A percentile compares a stretch with the other conserved stretches of the same genome.
Evolutionary conservation across 2,888 invertebrate species (phyloP).

Genomic region (Agrypnus murinus): DNA sequence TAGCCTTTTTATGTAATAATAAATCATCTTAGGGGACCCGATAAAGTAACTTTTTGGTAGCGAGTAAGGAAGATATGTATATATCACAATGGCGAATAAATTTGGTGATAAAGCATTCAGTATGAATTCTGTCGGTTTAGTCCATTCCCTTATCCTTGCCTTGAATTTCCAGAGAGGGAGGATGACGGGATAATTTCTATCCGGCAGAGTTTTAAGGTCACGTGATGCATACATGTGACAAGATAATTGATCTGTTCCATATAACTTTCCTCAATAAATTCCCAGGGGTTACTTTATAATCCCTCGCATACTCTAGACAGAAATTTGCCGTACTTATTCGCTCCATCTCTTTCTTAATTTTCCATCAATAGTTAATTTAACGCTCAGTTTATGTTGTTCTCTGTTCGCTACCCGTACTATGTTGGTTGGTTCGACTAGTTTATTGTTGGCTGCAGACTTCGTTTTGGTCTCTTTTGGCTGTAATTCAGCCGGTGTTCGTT

Average conservation of each 20-base stretch:
- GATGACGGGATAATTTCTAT: slow-evolving; percentile 23
- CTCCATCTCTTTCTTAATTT: slow-evolving; percentile 41
- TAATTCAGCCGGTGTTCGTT: slow-evolving; percentile 47
- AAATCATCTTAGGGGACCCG: no score
- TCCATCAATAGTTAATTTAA: slow-evolving; percentile 48
- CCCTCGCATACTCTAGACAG: slow-evolving; percentile 4
- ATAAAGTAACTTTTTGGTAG: no score
- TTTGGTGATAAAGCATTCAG: slow-evolving; percentile 15
- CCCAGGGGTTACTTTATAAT: slow-evolving; percentile 21
- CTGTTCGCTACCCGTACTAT: slow-evolving; percentile 1
- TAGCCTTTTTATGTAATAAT: no score
- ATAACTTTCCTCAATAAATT: slow-evolving; percentile 28
- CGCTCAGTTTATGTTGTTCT: slow-evolving; percentile 36
- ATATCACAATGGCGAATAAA: slow-evolving; percentile 24
- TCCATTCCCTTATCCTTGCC: slow-evolving; percentile 28
- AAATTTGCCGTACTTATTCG: slow-evolving; percentile 21
- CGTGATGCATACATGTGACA: slow-evolving; percentile 40
- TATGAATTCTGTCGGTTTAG: slow-evolving; percentile 13
- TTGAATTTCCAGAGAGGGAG: slow-evolving; percentile 19
- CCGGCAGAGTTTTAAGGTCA: slow-evolving; percentile 23
- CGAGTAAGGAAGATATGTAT: no score
- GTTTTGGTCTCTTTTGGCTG: slow-evolving; percentile 41
- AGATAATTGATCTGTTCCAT: slow-evolving; percentile 37
- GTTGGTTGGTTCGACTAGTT: slow-evolving; percentile 23
- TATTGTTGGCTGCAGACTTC: slow-evolving; percentile 42